A percentile compares a stretch with the other conserved stretches of the same genome.
Evolutionary conservation across 2,113 vertebrate genomes (phyloP).

Genomic region (Danionella cerebrum): DNA sequence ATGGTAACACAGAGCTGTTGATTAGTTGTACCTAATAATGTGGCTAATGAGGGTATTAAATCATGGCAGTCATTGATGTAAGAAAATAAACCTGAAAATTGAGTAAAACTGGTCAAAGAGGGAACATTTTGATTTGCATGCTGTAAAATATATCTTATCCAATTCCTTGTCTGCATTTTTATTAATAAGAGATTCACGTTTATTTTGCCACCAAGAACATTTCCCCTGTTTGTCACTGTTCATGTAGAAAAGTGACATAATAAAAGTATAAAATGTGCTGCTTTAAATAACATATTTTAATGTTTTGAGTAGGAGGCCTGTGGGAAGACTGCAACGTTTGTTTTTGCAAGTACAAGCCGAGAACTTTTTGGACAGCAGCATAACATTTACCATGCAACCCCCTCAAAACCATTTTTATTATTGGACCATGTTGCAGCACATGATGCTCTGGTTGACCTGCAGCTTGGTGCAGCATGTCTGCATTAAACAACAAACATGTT

Average conservation of each 20-base stretch:
- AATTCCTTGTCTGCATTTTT: not conserved
- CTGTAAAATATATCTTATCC: not conserved
- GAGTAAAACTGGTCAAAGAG: not conserved
- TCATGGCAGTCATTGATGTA: no score
- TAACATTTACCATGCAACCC: not conserved
- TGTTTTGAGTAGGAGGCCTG: slow-evolving; percentile 12
- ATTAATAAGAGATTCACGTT: no score
- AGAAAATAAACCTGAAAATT: no score
- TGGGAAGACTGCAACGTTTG: not conserved
- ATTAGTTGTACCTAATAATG: no score
- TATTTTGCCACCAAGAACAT: not conserved
- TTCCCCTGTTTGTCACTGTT: not conserved
- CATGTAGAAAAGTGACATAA: not conserved
- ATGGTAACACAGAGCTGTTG: no score
- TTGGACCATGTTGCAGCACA: not conserved
- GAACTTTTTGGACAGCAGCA: slow-evolving; percentile 13
- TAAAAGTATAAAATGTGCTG: no score
- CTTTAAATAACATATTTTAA: slow-evolving; percentile 15
- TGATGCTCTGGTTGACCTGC: no score
- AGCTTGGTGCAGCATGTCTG: no score
- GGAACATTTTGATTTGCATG: not conserved
- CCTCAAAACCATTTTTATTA: slow-evolving; percentile 7
- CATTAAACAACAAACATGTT: no score
- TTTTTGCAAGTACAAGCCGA: slow-evolving; percentile 12
- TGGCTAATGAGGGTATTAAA: no score